Evolutionary conservation across 2,113 vertebrate genomes (phyloP).

Genomic region (Carettochelys insculpta): DNA sequence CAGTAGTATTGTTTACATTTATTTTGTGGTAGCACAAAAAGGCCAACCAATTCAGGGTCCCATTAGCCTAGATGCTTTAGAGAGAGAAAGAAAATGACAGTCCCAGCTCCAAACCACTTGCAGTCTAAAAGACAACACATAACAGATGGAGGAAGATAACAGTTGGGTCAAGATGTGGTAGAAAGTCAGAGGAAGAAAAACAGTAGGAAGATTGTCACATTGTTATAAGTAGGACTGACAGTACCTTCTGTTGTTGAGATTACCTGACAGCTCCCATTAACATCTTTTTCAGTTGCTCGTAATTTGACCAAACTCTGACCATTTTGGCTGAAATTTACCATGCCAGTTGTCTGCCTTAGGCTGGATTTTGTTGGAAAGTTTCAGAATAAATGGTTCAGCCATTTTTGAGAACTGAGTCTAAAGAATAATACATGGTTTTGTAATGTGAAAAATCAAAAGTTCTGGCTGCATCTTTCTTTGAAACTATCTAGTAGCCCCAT

Average conservation of each 20-base stretch:
- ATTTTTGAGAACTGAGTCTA: neutral
- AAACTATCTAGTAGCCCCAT: neutral
- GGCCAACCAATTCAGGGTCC: neutral
- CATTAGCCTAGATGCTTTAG: neutral
- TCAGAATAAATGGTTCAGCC: neutral
- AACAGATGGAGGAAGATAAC: neutral
- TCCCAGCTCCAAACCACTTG: neutral
- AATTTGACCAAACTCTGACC: neutral
- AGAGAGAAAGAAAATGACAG: neutral
- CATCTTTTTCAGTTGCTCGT: neutral
- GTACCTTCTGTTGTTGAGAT: neutral
- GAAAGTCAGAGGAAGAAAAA: neutral
- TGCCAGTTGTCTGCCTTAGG: neutral
- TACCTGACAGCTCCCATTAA: neutral
- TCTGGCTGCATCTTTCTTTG: neutral
- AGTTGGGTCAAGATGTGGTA: neutral
- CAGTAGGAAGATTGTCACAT: neutral
- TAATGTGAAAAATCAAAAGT: neutral
- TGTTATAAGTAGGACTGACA: neutral
- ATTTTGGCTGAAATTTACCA: slow-evolving; percentile 1
- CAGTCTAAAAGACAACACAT: neutral
- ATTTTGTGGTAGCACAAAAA: neutral
- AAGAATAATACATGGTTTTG: neutral
- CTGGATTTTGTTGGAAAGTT: neutral
- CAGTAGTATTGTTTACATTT: neutral